These are phyloP conservation scores for Scaptomyza pallida DNA, from an alignment of 1,140 invertebrate genomes.

Conservation along the genomic window DNA sequence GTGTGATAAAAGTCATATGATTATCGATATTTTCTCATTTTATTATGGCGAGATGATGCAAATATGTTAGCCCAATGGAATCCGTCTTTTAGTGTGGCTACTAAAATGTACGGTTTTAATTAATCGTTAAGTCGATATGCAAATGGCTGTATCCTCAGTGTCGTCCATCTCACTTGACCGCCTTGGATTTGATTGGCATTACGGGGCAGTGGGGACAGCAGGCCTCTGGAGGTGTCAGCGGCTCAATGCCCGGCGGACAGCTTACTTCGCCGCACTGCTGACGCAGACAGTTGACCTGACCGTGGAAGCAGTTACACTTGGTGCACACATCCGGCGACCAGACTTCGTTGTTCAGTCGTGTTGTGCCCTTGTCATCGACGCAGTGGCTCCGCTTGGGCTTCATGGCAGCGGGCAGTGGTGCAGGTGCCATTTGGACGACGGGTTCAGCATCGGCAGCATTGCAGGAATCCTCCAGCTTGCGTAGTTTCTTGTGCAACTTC, in stretches of 20 bases:
- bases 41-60: neutral
- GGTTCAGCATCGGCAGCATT: constrained; percentile 54
- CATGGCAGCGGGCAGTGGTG: constrained; percentile 22
- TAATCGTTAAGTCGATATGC: constrained; percentile 71
- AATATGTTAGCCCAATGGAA: constrained; percentile 7
- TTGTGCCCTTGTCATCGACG: constrained; percentile 83
- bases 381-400: constrained; percentile 79
- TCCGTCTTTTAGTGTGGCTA: constrained; percentile 57
- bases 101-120: constrained; percentile 58
- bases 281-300: constrained; percentile 74
- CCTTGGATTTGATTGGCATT: constrained; percentile 24
- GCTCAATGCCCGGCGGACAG: constrained; percentile 66
- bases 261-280: constrained; percentile 72
- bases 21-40: neutral
- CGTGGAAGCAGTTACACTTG: constrained; percentile 85
- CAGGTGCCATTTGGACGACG: constrained; percentile 46
- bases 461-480: constrained; percentile 85
- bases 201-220: constrained; percentile 72
- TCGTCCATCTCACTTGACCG: constrained; percentile 34
- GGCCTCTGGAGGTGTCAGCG: constrained; percentile 70
- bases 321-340: constrained; percentile 86
- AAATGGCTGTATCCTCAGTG: constrained; percentile 28
- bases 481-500: constrained; percentile 85
- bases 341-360: constrained; percentile 84
- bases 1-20: neutral